Evolutionary conservation across 2,797 vertebrate species (phyloP), one percentile per base, ranked within the genome.

Genomic region (Falco berigora): DNA sequence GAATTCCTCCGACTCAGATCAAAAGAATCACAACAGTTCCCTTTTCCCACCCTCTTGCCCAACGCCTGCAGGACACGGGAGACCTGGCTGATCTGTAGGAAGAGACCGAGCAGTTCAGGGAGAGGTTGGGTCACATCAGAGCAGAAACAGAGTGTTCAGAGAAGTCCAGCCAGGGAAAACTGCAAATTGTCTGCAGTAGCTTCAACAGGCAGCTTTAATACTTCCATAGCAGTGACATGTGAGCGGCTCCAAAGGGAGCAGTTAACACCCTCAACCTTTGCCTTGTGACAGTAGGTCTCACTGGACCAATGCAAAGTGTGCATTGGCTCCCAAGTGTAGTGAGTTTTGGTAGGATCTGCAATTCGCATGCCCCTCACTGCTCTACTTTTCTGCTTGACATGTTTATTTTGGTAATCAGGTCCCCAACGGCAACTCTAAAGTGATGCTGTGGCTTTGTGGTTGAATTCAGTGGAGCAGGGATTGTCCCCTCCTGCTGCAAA

Each of bases 61-160:
- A 40, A 67, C 1, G 5, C 52, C 27, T 77, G 56, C 83, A 99
- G 99, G 98, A 99, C 88, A 96, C 97, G 5, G 96, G 96, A 85
- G 98, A 99, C 69, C 88, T 99, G 84, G 96, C 95, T 42, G 24
- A 67, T 71, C 90, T 99, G 58, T 87, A 97, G 92, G 96, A 98
- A 79, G 88, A 98, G 55, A 98, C 94, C 5, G 94, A 97, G 59
- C 90, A 69, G 61, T 99, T 98, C 98, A 98, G 93, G 93, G 96
- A 95, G 27, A 93, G 96, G 64, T 20, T 99, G 92, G 58, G 47
- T 28, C 71, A 7, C 20, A 92, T 98, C 88, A 93, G 97, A 78
- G 74, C 95, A 68, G 98, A 98, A 36, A 72, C 98, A 86, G 97
- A 97, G 77, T 46, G 38, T 62, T 96, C 42, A 7, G 98, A 99